These are phyloP conservation scores for Odontomachus brunneus DNA, from an alignment of 1,140 invertebrate species.

Conservation along the genomic window DNA sequence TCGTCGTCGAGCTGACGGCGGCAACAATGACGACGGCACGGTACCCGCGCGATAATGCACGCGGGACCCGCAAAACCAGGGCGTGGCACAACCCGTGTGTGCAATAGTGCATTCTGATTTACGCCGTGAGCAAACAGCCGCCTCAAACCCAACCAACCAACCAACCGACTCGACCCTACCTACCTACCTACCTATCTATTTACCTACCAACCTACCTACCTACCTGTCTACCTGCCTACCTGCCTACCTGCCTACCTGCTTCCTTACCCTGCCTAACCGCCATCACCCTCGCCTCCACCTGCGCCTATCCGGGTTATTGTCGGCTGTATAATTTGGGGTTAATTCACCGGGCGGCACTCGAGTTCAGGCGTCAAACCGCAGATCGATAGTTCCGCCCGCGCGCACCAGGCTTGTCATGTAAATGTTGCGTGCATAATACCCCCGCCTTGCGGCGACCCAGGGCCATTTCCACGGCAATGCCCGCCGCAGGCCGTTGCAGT, in stretches of 20 bases:
- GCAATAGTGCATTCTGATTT: conserved; percentile 79
- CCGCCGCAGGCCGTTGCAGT: conserved; percentile 32
- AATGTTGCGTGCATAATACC: conserved; percentile 79
- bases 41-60: conserved; percentile 28
- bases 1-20: not conserved
- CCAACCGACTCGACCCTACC: not conserved
- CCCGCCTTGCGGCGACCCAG: conserved; percentile 70
- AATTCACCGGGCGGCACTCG: conserved; percentile 83
- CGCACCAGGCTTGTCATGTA: conserved; percentile 81
- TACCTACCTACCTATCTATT: no score
- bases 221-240: no score
- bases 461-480: conserved; percentile 66
- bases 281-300: not conserved
- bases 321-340: conserved; percentile 84
- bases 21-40: not conserved
- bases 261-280: not conserved
- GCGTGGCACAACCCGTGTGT: conserved; percentile 67
- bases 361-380: conserved; percentile 84
- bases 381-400: conserved; percentile 82
- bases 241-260: no score
- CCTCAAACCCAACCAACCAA: conserved; percentile 24
- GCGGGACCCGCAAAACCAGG: conserved; percentile 58
- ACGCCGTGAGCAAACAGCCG: conserved; percentile 79
- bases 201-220: conserved; percentile 5
- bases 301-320: conserved; percentile 79